Conservation (phyloP, 2,888 invertebrate genomes). For the Acrocyrtus sp. region DNA sequence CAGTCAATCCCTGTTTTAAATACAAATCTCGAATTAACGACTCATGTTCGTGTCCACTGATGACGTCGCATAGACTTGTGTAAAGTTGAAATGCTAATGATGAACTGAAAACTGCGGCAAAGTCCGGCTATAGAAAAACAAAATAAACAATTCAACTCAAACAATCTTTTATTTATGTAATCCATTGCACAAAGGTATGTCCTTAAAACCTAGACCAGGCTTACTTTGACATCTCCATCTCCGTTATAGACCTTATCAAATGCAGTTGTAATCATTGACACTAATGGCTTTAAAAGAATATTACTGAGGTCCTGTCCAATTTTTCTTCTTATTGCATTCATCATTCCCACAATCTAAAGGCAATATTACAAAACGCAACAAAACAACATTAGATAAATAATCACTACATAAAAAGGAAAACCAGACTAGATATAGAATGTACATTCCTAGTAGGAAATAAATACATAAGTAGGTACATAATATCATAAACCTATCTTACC, state of each 20-base stretch:
- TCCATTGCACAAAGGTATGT: too few species aligned
- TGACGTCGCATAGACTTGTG: conserved; percentile 77
- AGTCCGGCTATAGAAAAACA: conserved; percentile 69
- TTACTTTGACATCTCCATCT: conserved; percentile 26
- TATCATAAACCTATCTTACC: too few species aligned
- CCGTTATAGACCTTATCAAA: conserved; percentile 54
- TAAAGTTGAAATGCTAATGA: conserved; percentile 88
- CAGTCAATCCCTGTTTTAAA: conserved; percentile 72
- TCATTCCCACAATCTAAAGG: conserved; percentile 50
- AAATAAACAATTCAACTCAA: not conserved
- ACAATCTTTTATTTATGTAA: too few species aligned
- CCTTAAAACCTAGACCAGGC: too few species aligned
- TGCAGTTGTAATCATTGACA: conserved; percentile 54
- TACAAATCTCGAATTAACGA: conserved; percentile 82
- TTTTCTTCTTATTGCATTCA: conserved; percentile 59
- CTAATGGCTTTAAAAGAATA: conserved; percentile 56
- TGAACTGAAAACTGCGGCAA: conserved; percentile 83
- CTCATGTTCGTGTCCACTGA: conserved; percentile 80
- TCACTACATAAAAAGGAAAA: too few species aligned
- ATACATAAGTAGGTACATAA: too few species aligned
- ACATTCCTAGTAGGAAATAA: too few species aligned
- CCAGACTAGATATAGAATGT: too few species aligned
- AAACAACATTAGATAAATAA: too few species aligned
- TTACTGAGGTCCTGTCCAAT: conserved; percentile 61
- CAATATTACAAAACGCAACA: not conserved